phyloP scores from a whole-genome alignment of 2,113 vertebrate species.

The Callipepla squamata region DNA sequence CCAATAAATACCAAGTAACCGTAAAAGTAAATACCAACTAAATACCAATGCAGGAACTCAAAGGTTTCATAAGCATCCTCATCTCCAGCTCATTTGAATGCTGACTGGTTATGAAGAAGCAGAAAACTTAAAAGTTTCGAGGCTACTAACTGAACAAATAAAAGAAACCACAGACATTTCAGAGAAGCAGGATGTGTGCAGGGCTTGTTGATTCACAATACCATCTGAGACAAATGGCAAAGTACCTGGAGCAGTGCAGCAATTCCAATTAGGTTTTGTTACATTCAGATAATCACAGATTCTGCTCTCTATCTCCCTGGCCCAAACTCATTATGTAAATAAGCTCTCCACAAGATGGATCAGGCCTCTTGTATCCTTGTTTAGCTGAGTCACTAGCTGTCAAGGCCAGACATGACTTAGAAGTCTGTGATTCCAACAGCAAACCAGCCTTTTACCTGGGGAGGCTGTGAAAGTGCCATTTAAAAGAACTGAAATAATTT shows the following conservation, averaged over 20 bases:
- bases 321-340: background rate
- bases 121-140: constrained; percentile 21
- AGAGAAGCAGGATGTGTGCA: background rate
- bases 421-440: background rate
- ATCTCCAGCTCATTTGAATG: constrained; percentile 22
- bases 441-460: background rate
- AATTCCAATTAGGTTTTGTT: background rate
- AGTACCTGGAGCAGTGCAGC: background rate
- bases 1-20: background rate
- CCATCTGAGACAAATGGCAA: background rate
- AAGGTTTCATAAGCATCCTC: background rate
- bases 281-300: background rate
- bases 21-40: background rate
- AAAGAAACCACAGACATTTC: constrained; percentile 17
- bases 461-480: background rate
- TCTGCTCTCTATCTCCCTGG: background rate
- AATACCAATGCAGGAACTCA: background rate
- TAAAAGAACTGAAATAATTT: background rate
- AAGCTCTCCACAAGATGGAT: background rate
- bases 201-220: background rate
- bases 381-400: background rate
- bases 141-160: constrained; percentile 17
- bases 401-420: background rate
- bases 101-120: background rate
- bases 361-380: background rate